Evolutionary conservation across 2,113 vertebrate species (phyloP), one percentile per base, ranked within the genome.

Genomic region (Otolemur garnettii): DNA sequence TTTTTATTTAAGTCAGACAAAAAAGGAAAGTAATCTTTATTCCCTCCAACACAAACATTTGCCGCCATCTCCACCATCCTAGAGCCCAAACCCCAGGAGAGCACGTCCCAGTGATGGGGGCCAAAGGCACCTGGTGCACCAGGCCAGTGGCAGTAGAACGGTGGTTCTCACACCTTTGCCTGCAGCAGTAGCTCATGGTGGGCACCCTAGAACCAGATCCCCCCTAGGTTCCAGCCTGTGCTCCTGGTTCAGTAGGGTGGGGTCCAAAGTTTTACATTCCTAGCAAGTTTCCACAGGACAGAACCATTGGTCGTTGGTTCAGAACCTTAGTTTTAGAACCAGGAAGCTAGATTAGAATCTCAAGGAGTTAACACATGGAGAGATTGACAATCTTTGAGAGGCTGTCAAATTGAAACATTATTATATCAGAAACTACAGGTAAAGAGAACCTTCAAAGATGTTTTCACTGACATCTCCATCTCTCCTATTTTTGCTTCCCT

Each of bases 401-500:
- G 13, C 2, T 80, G 88, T 96, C 66, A 60, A 0, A 5, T 55
- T 81, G 42, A 5, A 26, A 53, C 28, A 4, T 42, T 71, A 55
- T 19, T 86, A 0, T 78, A 88, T 18, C 64, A 50, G 77, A 79
- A 26, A 55, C 13, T 60, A 8, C 33, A 55, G 45, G 28, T 79
- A 8, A 89, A 69, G 14, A 89, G 45, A 92, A 57, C 28, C 33
- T 84, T 42, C 19, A 21, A 15, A 88, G 57, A 66, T 26, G 35
- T 66, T 64, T 89, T 79, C 33, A 57, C 30, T 35, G 7, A 64
- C 21, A 38, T 30, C 57, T 62, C 78, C 42, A n/a, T 4, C 26
- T 91, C 77, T 82, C 35, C 60, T 71, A n/a, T 75, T 74, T 89
- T 93, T 45, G 95, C 38, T 60, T 86, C 74, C n/a, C 87, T 91